phyloP scores from a whole-genome alignment of 2,113 vertebrate species.

The Nerophis ophidion region DNA sequence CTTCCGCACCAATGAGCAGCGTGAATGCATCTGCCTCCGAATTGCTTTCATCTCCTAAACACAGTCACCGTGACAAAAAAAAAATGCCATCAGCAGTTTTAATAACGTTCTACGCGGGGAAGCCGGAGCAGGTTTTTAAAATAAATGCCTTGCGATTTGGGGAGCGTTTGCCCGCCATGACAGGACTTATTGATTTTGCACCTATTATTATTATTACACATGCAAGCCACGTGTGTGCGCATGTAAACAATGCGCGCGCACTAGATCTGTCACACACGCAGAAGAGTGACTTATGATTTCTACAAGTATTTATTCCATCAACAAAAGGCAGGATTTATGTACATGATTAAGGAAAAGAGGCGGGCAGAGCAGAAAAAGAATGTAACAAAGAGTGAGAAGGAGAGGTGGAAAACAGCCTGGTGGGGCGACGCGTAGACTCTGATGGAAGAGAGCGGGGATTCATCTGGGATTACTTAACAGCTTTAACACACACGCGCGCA shows the following conservation, averaged over 20 bases:
- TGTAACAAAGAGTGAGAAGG: slow-evolving; percentile 18
- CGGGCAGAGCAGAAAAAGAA: slow-evolving; percentile 14
- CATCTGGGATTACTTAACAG: slow-evolving; percentile 71
- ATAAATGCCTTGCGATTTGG: slow-evolving; percentile 60
- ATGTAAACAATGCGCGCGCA: slow-evolving; percentile 54
- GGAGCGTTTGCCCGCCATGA: slow-evolving; percentile 40
- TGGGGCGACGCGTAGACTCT: slow-evolving; percentile 56
- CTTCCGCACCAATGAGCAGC: slow-evolving; percentile 40
- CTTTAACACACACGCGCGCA: slow-evolving; percentile 49
- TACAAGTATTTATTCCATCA: slow-evolving; percentile 68
- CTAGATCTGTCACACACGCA: slow-evolving; percentile 25
- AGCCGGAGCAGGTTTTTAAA: slow-evolving; percentile 40
- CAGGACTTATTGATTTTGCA: slow-evolving; percentile 67
- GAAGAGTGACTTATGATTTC: slow-evolving; percentile 60
- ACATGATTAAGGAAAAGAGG: slow-evolving; percentile 55
- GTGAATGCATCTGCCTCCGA: slow-evolving; percentile 58
- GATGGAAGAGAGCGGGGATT: slow-evolving; percentile 63
- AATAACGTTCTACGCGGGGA: slow-evolving; percentile 46
- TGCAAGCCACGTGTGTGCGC: slow-evolving; percentile 49
- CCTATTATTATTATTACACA: slow-evolving; percentile 62
- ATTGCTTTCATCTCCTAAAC: slow-evolving; percentile 55
- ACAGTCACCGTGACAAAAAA: slow-evolving; percentile 44
- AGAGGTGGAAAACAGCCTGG: slow-evolving; percentile 44
- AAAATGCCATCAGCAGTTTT: slow-evolving; percentile 51
- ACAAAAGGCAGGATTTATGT: slow-evolving; percentile 66